Evolutionary conservation across 2,113 vertebrate genomes (phyloP), one percentile per base, ranked within the genome.

Genomic region (Oncorhynchus keta): DNA sequence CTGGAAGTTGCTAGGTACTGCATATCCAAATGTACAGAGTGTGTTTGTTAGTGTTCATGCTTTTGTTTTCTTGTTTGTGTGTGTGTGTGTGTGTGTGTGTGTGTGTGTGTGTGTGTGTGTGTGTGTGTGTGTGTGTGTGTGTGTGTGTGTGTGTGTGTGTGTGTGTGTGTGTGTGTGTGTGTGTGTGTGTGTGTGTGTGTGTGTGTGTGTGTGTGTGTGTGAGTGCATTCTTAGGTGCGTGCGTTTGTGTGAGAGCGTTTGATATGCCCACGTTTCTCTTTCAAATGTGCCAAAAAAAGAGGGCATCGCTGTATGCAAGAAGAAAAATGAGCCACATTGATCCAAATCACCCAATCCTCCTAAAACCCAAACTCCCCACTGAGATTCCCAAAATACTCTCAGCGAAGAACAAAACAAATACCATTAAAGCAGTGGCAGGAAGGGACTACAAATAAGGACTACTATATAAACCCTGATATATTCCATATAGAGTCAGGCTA

Each of bases 241-340:
- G 22, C 49, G 30, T 39, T 48, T 66, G 32, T 59, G 55, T 13
- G 61, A 22, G 61, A 22, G 51, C 28, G 24, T 70, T 22, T 74
- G 59, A 24, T 74, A 69, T 57, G 71, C 64, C 30, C 35, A 26
- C 76, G 49, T 55, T 55, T 68, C 59, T 55, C 76, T 72, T 45
- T 35, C 35, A 55, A 68, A 68, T 75, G 61, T 81, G 74, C 71
- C 74, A 76, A 68, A 77, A 74, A 78, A 75, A 30, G 30, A 49
- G 64, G 45, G 59, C 70, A 74, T 59, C 65, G 62, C 48, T 79
- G 59, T 70, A 67, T 72, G 59, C 13, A 14, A 32, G 39, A 74
- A 71, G 61, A 75, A 68, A 83, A 80, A 77, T 80, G 68, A 77
- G 75, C 48, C 61, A 20, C 48, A 67, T 66, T 62, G 59, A 68